Percentiles rank a stretch among this genome's conserved stretches.
phyloP scores from a whole-genome alignment of 2,797 vertebrate species.

The Paedocypris micromegethes region DNA sequence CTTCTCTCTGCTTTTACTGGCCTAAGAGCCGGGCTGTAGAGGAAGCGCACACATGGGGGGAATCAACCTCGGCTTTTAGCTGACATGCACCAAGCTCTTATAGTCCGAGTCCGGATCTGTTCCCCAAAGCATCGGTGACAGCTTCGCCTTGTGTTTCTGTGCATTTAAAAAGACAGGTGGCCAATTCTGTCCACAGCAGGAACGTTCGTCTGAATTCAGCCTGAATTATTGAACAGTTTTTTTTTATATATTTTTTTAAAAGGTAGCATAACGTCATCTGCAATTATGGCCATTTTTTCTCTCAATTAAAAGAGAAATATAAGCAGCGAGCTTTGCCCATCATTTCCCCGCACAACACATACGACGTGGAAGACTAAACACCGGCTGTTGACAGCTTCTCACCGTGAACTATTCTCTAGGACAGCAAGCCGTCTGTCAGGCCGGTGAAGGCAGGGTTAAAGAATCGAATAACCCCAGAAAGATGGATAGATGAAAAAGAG shows the following conservation, averaged over 20 bases:
- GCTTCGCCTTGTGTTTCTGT: background rate
- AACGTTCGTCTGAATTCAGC: conserved; percentile 60
- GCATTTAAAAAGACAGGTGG: conserved; percentile 5
- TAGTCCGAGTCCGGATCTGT: conserved; percentile 1
- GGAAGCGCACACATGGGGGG: conserved; percentile 15
- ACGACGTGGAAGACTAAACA: conserved; percentile 48
- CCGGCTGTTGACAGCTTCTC: conserved; percentile 55
- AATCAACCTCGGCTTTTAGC: conserved; percentile 17
- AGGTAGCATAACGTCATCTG: too few relatives aligned
- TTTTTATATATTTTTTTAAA: conserved; percentile 23
- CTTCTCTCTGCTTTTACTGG: conserved; percentile 17
- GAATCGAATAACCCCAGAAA: conserved; percentile 19
- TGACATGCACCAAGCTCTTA: conserved; percentile 5
- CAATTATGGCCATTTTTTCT: too few relatives aligned
- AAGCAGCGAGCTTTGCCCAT: too few relatives aligned
- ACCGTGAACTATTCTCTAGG: conserved; percentile 56
- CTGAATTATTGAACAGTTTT: conserved; percentile 68
- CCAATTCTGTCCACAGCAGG: conserved; percentile 45
- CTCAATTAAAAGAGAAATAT: too few relatives aligned
- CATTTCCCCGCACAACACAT: too few relatives aligned
- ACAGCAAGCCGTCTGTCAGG: conserved; percentile 55
- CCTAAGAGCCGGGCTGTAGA: background rate
- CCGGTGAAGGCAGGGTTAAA: conserved; percentile 45
- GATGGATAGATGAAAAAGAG: conserved; percentile 36
- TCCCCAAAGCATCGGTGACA: conserved; percentile 4